Evolutionary conservation across 2,888 invertebrate genomes (phyloP).

Genomic region (Chorisops tibialis): DNA sequence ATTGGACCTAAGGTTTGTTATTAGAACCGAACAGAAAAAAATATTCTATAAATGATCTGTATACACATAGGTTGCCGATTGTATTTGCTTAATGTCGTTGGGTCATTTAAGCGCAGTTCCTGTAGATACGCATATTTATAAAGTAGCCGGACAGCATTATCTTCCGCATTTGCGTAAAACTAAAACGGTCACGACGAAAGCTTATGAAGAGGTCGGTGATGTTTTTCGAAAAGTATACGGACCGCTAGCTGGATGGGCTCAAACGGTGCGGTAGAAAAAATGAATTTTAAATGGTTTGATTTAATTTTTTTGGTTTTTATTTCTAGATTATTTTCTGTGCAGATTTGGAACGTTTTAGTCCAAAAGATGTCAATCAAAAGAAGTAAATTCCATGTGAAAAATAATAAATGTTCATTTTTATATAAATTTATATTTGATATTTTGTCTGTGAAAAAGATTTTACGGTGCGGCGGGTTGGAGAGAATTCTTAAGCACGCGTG

Average conservation of each 20-base stretch:
- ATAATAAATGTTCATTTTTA: background rate
- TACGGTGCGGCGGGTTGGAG: too few relatives aligned
- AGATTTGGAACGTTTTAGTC: slow-evolving; percentile 72
- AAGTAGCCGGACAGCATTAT: slow-evolving; percentile 80
- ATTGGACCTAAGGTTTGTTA: slow-evolving; percentile 84
- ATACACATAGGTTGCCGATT: slow-evolving; percentile 89
- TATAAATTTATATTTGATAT: too few relatives aligned
- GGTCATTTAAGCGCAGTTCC: slow-evolving; percentile 86
- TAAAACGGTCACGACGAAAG: slow-evolving; percentile 76
- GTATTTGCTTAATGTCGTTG: slow-evolving; percentile 94
- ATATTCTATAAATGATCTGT: too few relatives aligned
- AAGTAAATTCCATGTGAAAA: slow-evolving; percentile 15
- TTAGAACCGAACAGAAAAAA: too few relatives aligned
- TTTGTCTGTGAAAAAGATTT: too few relatives aligned
- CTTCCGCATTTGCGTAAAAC: slow-evolving; percentile 66
- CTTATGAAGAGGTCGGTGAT: slow-evolving; percentile 82
- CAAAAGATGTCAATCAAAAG: slow-evolving; percentile 21
- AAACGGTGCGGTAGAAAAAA: slow-evolving; percentile 65
- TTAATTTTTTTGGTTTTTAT: slow-evolving; percentile 2
- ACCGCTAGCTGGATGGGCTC: slow-evolving; percentile 90
- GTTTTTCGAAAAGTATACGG: slow-evolving; percentile 80
- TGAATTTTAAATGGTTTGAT: slow-evolving; percentile 6
- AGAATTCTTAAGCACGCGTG: too few relatives aligned
- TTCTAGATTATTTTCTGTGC: slow-evolving; percentile 75
- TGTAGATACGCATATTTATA: slow-evolving; percentile 94